Evolutionary conservation across 2,888 invertebrate genomes (phyloP).

Genomic region (Microplitis manilae): DNA sequence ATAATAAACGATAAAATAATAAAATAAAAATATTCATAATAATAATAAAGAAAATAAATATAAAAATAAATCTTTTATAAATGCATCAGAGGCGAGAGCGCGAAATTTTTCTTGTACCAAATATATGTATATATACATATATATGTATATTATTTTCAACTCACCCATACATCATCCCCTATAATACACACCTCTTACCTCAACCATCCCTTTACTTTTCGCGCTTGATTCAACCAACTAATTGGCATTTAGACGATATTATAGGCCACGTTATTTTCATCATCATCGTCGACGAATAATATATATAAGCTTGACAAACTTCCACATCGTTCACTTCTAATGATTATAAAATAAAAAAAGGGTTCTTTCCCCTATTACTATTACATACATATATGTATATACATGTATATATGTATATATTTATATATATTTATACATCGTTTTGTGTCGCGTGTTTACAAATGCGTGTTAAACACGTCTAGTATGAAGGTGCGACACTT

Average conservation of each 20-base stretch:
- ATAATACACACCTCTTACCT: conserved; percentile 5
- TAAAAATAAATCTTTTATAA: conserved; percentile 34
- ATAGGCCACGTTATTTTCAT: conserved; percentile 44
- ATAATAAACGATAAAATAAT: background rate
- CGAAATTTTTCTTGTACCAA: conserved; percentile 50
- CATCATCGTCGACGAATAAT: conserved; percentile 43
- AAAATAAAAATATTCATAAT: background rate
- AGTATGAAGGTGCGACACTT: background rate
- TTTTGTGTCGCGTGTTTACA: background rate
- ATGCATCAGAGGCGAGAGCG: conserved; percentile 41
- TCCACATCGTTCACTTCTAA: conserved; percentile 58
- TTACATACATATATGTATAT: background rate
- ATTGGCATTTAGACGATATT: conserved; percentile 59
- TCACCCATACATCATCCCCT: conserved; percentile 8
- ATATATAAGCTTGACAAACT: conserved; percentile 46
- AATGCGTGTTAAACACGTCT: background rate
- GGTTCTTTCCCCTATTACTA: conserved; percentile 47
- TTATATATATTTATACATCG: background rate
- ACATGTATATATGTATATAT: background rate
- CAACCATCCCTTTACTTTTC: conserved; percentile 40
- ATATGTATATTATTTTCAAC: background rate
- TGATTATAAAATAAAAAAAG: conserved; percentile 54
- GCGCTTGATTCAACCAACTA: conserved; percentile 60
- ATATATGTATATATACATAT: conserved; percentile 9
- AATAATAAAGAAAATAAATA: background rate